phyloP scores from a whole-genome alignment of 2,888 invertebrate species.

The Idaea aversata region DNA sequence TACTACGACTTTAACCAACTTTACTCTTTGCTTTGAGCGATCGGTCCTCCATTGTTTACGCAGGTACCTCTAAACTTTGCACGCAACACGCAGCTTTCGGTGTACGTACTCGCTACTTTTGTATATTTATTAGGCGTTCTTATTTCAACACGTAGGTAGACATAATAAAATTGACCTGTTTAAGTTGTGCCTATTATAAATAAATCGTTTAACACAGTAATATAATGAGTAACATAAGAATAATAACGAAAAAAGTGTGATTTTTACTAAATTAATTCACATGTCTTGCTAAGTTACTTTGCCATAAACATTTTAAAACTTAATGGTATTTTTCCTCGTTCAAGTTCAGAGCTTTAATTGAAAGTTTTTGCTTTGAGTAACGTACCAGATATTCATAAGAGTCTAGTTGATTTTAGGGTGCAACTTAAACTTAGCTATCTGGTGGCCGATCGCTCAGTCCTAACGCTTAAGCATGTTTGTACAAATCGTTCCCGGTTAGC shows the following conservation, averaged over 20 bases:
- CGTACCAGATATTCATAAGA: slow-evolving; percentile 18
- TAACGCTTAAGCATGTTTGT: slow-evolving; percentile 76
- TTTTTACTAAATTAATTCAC: slow-evolving; percentile 38
- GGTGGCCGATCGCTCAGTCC: slow-evolving; percentile 69
- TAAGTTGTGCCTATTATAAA: slow-evolving; percentile 60
- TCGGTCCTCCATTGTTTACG: slow-evolving; percentile 55
- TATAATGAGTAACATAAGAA: slow-evolving; percentile 24
- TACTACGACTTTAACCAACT: slow-evolving; percentile 36
- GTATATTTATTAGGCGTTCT: slow-evolving; percentile 51
- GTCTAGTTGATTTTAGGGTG: slow-evolving; percentile 45
- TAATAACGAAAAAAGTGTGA: slow-evolving; percentile 27
- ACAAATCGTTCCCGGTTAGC: slow-evolving; percentile 67
- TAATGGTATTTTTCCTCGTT: slow-evolving; percentile 58
- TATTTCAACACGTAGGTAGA: slow-evolving; percentile 57
- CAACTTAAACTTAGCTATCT: slow-evolving; percentile 62
- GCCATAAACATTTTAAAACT: slow-evolving; percentile 51
- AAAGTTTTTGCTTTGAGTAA: not conserved
- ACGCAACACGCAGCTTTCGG: slow-evolving; percentile 76
- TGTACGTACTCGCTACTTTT: slow-evolving; percentile 68
- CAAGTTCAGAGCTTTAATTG: slow-evolving; percentile 49
- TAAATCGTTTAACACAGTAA: slow-evolving; percentile 20
- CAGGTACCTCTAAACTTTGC: slow-evolving; percentile 54
- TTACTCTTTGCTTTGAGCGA: slow-evolving; percentile 64
- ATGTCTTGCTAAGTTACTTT: slow-evolving; percentile 47
- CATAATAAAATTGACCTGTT: slow-evolving; percentile 45